Conservation (phyloP, 1,140 invertebrate genomes). For the Caenorhabditis inopinata region DNA sequence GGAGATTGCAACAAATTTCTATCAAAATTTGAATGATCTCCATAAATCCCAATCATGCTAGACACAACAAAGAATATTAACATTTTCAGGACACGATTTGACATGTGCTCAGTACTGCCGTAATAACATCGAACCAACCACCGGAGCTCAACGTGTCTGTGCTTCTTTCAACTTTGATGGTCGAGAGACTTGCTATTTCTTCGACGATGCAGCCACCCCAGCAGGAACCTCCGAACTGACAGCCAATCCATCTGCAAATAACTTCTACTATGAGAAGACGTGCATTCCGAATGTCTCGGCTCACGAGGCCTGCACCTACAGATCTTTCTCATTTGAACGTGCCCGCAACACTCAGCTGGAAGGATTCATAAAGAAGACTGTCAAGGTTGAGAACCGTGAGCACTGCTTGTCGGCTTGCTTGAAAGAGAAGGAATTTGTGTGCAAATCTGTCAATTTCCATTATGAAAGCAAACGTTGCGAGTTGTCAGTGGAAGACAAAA, state of each 20-base stretch:
- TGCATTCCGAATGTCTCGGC: conserved; percentile 63
- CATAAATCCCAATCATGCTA: too few species aligned
- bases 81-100: conserved; percentile 57
- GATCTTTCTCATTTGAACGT: conserved; percentile 65
- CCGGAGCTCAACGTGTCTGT: conserved; percentile 64
- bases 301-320: conserved; percentile 66
- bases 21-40: too few species aligned
- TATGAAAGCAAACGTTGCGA: conserved; percentile 63
- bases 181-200: conserved; percentile 65
- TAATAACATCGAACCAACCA: conserved; percentile 66
- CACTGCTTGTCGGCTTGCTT: conserved; percentile 63
- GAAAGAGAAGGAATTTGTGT: conserved; percentile 64
- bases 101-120: conserved; percentile 66
- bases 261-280: conserved; percentile 66
- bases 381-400: conserved; percentile 62
- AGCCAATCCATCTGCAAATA: conserved; percentile 65
- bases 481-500: conserved; percentile 63
- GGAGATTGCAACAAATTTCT: too few species aligned
- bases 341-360: conserved; percentile 63
- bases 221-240: conserved; percentile 60
- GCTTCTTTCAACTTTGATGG: conserved; percentile 66
- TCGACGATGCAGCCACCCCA: conserved; percentile 63
- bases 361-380: conserved; percentile 62
- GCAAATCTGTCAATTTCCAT: conserved; percentile 66
- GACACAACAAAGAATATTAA: neutral